Base-by-base conservation (phyloP, 2,797 vertebrate genomes). In the Mormyrus proboscirostris region DNA sequence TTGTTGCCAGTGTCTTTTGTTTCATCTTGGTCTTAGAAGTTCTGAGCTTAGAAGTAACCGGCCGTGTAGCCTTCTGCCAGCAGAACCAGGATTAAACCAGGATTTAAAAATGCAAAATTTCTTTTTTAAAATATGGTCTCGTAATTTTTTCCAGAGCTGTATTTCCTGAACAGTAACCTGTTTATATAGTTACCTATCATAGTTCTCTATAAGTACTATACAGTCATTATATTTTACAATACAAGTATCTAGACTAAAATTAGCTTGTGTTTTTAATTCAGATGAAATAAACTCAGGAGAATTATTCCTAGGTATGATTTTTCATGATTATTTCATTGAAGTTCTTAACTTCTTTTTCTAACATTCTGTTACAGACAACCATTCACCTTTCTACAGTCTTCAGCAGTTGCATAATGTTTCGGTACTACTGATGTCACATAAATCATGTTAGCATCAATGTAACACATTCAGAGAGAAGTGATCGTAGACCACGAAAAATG, bases 201-300 rank as follows among this genome's bases (percentile, higher is more conserved):
- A 88, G 88, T 73, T 55, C 53, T 50, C 85, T 89, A 73, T 85
- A 88, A 90, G 88, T 57, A 44, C 1, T 29, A 47, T 53, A 90
- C 92, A 93, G 88, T 91, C 91, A 92, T 96, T 95, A 96, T 95
- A 96, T 96, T 96, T 90, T 93, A 94, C 95, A 95, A 95, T 95
- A 92, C 85, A 94, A 92, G 93, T 88, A 62, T 87, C 4, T 73
- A 38, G 69, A 73, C 29, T 73, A 85, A 89, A 82, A 82, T 82
- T 82, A 47, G 41, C 16, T 82, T 69, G 57, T 90, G 25, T 12
- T 29, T 51, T 93, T 91, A 76, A 92, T 92, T 90, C 76, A 93
- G 79, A 86, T 88, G 14, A 82, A 88, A 89, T 87, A 16, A 38
- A 90, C 59, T 90, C 79, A 91, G 89, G 91, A 57, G 69, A 91